Evolutionary conservation across 2,888 invertebrate genomes (phyloP).

Genomic region (Ennomos fuscantarius): DNA sequence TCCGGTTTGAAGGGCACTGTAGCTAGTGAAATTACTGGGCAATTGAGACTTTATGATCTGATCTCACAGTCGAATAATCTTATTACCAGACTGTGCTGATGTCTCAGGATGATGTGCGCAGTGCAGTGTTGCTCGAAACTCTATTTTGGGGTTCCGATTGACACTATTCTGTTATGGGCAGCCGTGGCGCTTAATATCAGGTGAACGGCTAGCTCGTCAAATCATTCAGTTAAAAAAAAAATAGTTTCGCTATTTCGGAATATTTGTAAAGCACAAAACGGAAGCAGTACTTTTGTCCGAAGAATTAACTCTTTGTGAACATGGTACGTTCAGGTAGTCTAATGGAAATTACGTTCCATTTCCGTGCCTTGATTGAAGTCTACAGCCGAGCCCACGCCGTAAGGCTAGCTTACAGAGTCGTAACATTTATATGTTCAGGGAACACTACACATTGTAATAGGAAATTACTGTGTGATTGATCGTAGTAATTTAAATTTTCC

Average conservation of each 20-base stretch:
- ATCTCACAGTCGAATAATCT: too few species aligned
- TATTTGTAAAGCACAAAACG: slow-evolving; percentile 1
- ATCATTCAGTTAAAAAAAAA: too few species aligned
- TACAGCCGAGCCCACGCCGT: slow-evolving; percentile 52
- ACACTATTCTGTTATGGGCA: too few species aligned
- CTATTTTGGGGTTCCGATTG: too few species aligned
- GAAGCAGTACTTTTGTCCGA: slow-evolving; percentile 17
- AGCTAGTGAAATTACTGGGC: too few species aligned
- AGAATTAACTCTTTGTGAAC: slow-evolving; percentile 35
- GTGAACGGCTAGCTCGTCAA: too few species aligned
- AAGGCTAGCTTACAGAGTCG: slow-evolving; percentile 33
- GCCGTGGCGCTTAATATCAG: too few species aligned
- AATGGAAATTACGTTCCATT: slow-evolving; percentile 73
- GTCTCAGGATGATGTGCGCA: too few species aligned
- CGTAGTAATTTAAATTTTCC: slow-evolving; percentile 21
- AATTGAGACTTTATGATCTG: too few species aligned
- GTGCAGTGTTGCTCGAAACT: too few species aligned
- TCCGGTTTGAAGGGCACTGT: too few species aligned
- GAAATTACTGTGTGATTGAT: slow-evolving; percentile 48
- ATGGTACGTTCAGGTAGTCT: slow-evolving; percentile 55
- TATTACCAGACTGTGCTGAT: too few species aligned
- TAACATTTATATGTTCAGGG: slow-evolving; percentile 42
- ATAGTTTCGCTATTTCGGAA: slow-evolving; percentile 16
- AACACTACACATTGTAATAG: slow-evolving; percentile 43
- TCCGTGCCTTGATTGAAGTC: slow-evolving; percentile 72